Conservation (phyloP, 2,888 invertebrate species). For the Tuberolachnus salignus region DNA sequence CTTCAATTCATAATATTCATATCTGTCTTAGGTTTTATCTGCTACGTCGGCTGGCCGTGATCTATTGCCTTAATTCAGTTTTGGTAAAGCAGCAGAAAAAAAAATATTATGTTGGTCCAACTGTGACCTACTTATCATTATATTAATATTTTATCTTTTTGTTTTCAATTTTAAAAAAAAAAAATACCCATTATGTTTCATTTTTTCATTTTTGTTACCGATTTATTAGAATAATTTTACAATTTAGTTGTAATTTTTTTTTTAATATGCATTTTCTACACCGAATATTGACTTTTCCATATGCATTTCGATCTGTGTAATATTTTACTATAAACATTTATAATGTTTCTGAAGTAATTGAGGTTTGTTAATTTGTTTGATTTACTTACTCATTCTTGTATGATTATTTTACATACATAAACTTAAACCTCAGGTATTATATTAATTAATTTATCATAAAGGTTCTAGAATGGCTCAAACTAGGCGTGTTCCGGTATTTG, state of each 20-base stretch:
- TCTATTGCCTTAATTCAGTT: constrained; percentile 16
- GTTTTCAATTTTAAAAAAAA: constrained; percentile 9
- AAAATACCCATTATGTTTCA: neutral
- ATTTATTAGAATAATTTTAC: neutral
- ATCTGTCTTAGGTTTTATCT: no score
- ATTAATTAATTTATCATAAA: neutral
- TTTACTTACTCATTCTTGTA: neutral
- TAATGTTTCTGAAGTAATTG: no score
- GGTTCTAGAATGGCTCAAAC: constrained; percentile 72
- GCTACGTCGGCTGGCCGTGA: no score
- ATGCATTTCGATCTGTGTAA: neutral
- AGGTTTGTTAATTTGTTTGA: no score
- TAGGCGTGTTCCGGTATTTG: constrained; percentile 73
- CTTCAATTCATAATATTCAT: no score
- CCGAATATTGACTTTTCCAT: neutral
- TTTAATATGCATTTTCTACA: neutral
- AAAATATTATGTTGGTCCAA: constrained; percentile 26
- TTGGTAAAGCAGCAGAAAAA: neutral
- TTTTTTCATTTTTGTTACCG: neutral
- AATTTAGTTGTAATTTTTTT: neutral
- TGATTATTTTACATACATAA: neutral
- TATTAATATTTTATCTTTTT: constrained; percentile 30
- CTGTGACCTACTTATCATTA: constrained; percentile 53
- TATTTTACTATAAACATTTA: neutral
- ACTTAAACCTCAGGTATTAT: neutral